Conservation (phyloP, 2,888 invertebrate genomes). For the Philaethria dido region DNA sequence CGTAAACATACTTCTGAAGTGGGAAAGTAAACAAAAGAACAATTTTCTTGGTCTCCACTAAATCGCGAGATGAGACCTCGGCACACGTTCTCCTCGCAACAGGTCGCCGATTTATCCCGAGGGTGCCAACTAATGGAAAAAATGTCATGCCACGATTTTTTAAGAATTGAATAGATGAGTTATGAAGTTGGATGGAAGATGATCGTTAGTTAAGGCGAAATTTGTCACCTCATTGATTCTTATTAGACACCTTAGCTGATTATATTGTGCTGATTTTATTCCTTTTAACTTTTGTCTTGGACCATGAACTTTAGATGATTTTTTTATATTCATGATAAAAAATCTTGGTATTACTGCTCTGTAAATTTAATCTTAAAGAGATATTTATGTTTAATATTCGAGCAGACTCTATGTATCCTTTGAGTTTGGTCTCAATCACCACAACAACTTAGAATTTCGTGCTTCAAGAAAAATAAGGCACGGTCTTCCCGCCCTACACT, state of each 20-base stretch:
- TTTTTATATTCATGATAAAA: neutral
- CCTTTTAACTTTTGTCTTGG: constrained; percentile 18
- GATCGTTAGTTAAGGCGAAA: constrained; percentile 54
- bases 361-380: constrained; percentile 1
- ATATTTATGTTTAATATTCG: constrained; percentile 33
- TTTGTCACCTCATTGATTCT: constrained; percentile 61
- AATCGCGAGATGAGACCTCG: constrained; percentile 53
- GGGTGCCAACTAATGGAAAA: constrained; percentile 72
- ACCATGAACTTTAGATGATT: neutral
- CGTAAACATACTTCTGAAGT: constrained; percentile 26
- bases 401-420: constrained; percentile 39
- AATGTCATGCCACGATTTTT: constrained; percentile 67
- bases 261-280: constrained; percentile 34
- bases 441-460: constrained; percentile 54
- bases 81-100: constrained; percentile 67
- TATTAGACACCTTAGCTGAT: constrained; percentile 44
- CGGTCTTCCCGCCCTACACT: constrained; percentile 38
- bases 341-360: neutral
- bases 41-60: constrained; percentile 63
- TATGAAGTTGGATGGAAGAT: constrained; percentile 59
- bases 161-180: constrained; percentile 68
- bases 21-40: constrained; percentile 61
- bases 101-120: constrained; percentile 74
- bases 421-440: constrained; percentile 49
- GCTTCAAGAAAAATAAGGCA: constrained; percentile 54